Evolutionary conservation across 1,140 invertebrate species (phyloP), one percentile per base, ranked within the genome.

Genomic region (Drosophila parvula): DNA sequence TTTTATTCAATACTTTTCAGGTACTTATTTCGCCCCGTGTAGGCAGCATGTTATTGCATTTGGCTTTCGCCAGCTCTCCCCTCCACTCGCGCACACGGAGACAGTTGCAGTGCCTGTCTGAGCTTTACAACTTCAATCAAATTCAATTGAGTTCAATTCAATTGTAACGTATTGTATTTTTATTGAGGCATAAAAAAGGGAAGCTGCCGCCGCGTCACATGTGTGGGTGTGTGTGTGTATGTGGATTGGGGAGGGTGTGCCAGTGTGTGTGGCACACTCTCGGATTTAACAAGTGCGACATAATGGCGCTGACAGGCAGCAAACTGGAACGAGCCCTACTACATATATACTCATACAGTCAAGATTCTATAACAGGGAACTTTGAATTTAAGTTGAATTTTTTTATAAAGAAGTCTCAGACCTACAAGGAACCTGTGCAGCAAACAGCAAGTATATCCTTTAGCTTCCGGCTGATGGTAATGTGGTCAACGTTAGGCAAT

Each of bases 81-180:
- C 14, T 28, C 38, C 50, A 44, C 47, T 44, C 47, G 44, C 58
- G 22, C 45, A 50, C 59, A 65, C 76, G 57, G 48, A 69, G 63
- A 70, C 60, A 59, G 57, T 40, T 70, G 57, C 56, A 53, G 50
- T 68, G 74, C 74, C 83, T 73, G 77, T 73, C 84, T 80, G 80
- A 84, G 84, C 84, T 84, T 89, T 89, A 89, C 84, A 89, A 89
- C 84, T 89, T 89, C 84, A 89, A 89, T 89, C 84, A 89, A 89
- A 89, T 89, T 89, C 84, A 89, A 89, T 89, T 89, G 84, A 89
- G 84, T 89, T 89, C 84, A 89, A 89, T 89, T 89, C 84, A 89
- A 89, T 89, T 89, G 84, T 89, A 89, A 89, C 84, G 84, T 89
- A 89, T 89, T 89, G 84, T 89, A 84, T 89, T 89, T 89, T 89